Percentiles rank a stretch among this genome's conserved stretches.
phyloP scores from a whole-genome alignment of 1,140 invertebrate species.

The Lepidostoma basale region DNA sequence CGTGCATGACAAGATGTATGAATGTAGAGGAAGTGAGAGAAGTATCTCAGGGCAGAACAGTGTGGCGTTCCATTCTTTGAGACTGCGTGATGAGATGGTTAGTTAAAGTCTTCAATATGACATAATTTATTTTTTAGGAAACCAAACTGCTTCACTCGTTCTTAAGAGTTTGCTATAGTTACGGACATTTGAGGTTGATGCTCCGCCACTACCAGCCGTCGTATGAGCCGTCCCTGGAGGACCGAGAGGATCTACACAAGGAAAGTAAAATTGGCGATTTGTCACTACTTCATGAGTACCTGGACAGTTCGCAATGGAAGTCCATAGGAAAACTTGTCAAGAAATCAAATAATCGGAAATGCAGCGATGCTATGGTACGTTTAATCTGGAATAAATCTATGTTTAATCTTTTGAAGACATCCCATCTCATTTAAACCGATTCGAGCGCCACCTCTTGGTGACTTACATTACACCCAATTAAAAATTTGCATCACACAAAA shows the following conservation, averaged over 20 bases:
- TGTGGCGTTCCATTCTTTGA: too few species aligned
- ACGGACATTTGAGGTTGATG: conserved; percentile 34
- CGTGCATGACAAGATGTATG: too few species aligned
- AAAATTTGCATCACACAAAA: too few species aligned
- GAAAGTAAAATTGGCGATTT: conserved; percentile 24
- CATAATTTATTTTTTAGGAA: conserved; percentile 34
- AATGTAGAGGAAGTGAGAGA: too few species aligned
- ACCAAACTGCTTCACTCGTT: conserved; percentile 8
- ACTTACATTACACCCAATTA: too few species aligned
- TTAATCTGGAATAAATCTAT: neutral
- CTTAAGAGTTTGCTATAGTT: conserved; percentile 31
- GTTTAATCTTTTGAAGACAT: too few species aligned
- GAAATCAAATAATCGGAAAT: conserved; percentile 20
- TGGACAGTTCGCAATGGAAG: conserved; percentile 29
- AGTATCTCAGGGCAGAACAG: too few species aligned
- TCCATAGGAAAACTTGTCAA: conserved; percentile 25
- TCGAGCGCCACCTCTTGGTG: too few species aligned
- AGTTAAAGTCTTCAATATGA: too few species aligned
- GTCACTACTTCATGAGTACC: conserved; percentile 24
- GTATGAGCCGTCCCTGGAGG: neutral
- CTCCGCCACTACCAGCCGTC: conserved; percentile 30
- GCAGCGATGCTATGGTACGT: conserved; percentile 24
- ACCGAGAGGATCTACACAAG: neutral
- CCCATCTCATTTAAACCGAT: too few species aligned
- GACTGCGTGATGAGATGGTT: too few species aligned